These are phyloP conservation scores for Microvelia longipes DNA, from an alignment of 1,140 invertebrate genomes.

Conservation along the genomic window DNA sequence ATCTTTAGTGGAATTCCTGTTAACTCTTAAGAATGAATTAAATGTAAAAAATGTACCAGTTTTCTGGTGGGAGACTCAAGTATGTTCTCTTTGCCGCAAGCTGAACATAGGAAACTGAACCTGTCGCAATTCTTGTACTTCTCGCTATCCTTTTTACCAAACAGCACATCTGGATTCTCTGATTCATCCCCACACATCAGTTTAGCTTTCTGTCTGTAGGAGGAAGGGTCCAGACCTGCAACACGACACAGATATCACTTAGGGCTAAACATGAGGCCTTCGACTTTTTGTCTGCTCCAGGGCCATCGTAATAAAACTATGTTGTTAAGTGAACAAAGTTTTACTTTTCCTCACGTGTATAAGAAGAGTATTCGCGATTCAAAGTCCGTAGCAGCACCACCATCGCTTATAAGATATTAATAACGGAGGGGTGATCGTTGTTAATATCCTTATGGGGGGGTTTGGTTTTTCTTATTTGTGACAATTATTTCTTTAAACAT, in stretches of 20 bases:
- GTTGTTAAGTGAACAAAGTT: not conserved
- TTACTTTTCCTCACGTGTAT: not conserved
- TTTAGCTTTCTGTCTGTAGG: conserved; percentile 27
- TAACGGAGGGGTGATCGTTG: too few species aligned
- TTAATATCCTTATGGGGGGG: too few species aligned
- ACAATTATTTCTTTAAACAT: too few species aligned
- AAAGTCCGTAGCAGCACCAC: too few species aligned
- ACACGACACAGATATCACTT: not conserved
- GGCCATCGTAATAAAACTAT: not conserved
- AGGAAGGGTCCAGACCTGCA: conserved; percentile 34
- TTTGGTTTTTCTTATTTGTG: too few species aligned
- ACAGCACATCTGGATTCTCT: conserved; percentile 33
- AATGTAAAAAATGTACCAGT: conserved; percentile 1
- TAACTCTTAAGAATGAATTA: not conserved
- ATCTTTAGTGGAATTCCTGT: too few species aligned
- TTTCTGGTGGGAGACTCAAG: not conserved
- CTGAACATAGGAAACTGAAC: conserved; percentile 12
- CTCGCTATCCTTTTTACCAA: conserved; percentile 42
- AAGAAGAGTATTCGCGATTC: not conserved
- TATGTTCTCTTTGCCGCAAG: not conserved
- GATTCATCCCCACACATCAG: conserved; percentile 32
- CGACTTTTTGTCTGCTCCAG: not conserved
- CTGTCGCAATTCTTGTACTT: conserved; percentile 57
- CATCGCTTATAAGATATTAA: too few species aligned
- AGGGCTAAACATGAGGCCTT: not conserved